Percentiles rank a stretch among this genome's conserved stretches.
These are phyloP conservation scores for Rosalia funebris DNA, from an alignment of 2,888 invertebrate genomes.

Conservation along the genomic window DNA sequence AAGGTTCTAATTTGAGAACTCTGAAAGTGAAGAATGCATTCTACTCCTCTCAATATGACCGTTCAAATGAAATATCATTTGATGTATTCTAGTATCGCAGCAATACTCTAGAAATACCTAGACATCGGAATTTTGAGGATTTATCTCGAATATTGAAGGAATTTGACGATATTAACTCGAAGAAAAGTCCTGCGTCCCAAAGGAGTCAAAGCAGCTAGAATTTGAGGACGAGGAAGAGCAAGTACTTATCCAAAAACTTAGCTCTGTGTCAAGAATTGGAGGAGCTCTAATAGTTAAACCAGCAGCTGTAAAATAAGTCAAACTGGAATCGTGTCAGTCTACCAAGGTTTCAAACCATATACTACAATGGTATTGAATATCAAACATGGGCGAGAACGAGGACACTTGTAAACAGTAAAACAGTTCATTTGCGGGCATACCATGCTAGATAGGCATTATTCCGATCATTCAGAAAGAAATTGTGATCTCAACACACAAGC, in stretches of 20 bases:
- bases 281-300: constrained; percentile 56
- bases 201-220: not conserved
- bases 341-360: constrained; percentile 49
- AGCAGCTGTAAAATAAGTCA: constrained; percentile 52
- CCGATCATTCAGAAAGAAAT: constrained; percentile 47
- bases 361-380: constrained; percentile 62
- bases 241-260: constrained; percentile 57
- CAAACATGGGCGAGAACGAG: constrained; percentile 63
- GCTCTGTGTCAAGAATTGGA: constrained; percentile 58
- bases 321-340: constrained; percentile 26
- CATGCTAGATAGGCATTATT: constrained; percentile 48
- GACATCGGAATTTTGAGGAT: constrained; percentile 53
- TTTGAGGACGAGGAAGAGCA: constrained; percentile 40
- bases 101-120: too few relatives aligned
- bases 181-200: constrained; percentile 3
- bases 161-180: constrained; percentile 34
- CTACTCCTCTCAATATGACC: too few relatives aligned
- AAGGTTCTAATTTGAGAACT: too few relatives aligned
- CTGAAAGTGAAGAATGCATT: too few relatives aligned
- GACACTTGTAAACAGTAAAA: too few relatives aligned
- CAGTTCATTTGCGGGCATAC: constrained; percentile 56
- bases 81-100: too few relatives aligned
- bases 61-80: too few relatives aligned
- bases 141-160: constrained; percentile 43
- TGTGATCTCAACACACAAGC: constrained; percentile 13